Conservation (phyloP, 2,888 invertebrate genomes). For the Cephus pygmeus region DNA sequence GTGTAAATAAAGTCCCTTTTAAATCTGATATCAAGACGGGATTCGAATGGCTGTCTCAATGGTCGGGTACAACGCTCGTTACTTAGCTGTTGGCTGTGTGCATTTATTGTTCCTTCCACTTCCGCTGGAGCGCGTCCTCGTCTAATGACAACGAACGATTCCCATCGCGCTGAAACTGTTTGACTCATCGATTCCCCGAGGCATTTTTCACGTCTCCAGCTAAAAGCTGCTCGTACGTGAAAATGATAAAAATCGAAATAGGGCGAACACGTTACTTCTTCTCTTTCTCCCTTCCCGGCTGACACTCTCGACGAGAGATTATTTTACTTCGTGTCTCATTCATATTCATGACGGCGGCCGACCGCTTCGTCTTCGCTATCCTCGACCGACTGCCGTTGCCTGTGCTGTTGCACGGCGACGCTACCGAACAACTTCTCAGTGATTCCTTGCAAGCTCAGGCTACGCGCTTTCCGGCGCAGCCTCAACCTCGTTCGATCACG, state of each 20-base stretch:
- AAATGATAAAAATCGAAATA: background rate
- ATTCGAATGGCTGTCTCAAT: background rate
- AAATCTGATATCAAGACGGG: conserved; percentile 42
- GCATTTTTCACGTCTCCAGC: no score
- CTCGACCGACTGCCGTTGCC: background rate
- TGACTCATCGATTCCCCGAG: no score
- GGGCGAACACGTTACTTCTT: background rate
- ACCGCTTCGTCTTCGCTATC: conserved; percentile 46
- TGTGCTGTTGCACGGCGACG: background rate
- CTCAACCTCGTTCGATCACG: background rate
- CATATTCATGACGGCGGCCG: conserved; percentile 54
- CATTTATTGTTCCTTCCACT: no score
- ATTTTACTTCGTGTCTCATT: conserved; percentile 56
- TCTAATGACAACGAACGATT: no score
- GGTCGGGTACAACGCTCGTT: conserved; percentile 39
- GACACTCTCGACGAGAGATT: conserved; percentile 33
- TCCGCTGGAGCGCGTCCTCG: no score
- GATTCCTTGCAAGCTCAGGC: background rate
- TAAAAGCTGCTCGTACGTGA: background rate
- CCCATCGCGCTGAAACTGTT: no score
- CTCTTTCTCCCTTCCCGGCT: no score
- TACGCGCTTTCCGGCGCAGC: background rate
- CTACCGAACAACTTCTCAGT: background rate
- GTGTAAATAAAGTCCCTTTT: conserved; percentile 43
- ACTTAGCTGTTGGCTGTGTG: conserved; percentile 37